phyloP scores from a whole-genome alignment of 2,113 vertebrate species.

The Heliornis fulica region DNA sequence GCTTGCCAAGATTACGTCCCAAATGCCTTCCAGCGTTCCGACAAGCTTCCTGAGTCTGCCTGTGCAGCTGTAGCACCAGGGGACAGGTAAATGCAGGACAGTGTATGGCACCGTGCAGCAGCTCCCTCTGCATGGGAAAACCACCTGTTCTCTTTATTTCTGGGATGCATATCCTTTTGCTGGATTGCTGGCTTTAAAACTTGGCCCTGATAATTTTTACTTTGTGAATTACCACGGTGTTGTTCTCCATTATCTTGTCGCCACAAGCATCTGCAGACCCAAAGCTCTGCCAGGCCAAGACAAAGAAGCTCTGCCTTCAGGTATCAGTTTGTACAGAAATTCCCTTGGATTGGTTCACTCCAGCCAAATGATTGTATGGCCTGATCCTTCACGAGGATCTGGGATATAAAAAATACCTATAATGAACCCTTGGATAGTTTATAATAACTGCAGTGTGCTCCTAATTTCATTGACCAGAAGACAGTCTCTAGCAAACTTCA shows the following conservation, averaged over 20 bases:
- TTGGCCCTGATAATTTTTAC: not conserved
- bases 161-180: not conserved
- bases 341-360: not conserved
- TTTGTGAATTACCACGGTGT: not conserved
- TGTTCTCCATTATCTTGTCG: not conserved
- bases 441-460: not conserved
- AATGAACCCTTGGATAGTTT: not conserved
- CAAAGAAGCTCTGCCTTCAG: not conserved
- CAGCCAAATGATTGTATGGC: not conserved
- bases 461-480: not conserved
- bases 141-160: not conserved
- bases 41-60: not conserved
- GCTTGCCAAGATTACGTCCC: not conserved
- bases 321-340: not conserved
- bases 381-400: not conserved
- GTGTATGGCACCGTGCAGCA: not conserved
- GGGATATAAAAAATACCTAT: not conserved
- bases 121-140: too few relatives aligned
- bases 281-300: not conserved
- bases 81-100: not conserved
- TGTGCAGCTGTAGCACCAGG: not conserved
- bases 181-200: not conserved
- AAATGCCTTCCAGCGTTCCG: not conserved
- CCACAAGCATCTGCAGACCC: not conserved
- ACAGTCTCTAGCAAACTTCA: not conserved